These are phyloP conservation scores for Actinia equina DNA, from an alignment of 64 coral and sea anemone genomes.

Conservation along the genomic window DNA sequence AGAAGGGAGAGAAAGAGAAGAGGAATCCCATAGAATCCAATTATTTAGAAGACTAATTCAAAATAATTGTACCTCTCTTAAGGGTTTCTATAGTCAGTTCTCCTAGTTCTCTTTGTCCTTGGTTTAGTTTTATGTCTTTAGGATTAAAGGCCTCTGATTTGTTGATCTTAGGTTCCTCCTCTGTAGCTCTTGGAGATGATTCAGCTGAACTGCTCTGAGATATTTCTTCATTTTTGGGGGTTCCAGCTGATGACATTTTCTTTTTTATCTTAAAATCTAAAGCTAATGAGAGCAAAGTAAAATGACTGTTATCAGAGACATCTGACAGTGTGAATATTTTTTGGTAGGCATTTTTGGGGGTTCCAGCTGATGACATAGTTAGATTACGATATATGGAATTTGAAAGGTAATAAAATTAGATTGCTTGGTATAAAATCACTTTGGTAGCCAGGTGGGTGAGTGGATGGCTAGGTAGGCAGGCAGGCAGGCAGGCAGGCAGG, in stretches of 20 bases:
- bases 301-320: too few species aligned
- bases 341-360: not conserved
- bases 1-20: too few species aligned
- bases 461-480: too few species aligned
- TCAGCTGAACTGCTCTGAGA: not conserved
- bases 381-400: not conserved
- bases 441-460: too few species aligned
- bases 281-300: constrained; percentile 13
- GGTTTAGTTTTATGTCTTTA: constrained; percentile 45
- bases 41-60: too few species aligned
- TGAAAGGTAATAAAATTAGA: too few species aligned
- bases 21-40: too few species aligned
- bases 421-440: too few species aligned
- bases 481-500: too few species aligned
- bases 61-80: not conserved
- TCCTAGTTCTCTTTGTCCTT: constrained; percentile 14
- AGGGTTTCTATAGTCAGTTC: constrained; percentile 8
- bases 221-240: not conserved
- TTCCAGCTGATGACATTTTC: constrained; percentile 42
- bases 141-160: not conserved
- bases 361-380: not conserved
- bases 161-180: constrained; percentile 5
- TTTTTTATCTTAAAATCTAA: constrained; percentile 27
- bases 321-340: too few species aligned
- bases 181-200: not conserved